These are phyloP conservation scores for Regulus satrapa DNA, from an alignment of 2,113 vertebrate species.

Conservation along the genomic window DNA sequence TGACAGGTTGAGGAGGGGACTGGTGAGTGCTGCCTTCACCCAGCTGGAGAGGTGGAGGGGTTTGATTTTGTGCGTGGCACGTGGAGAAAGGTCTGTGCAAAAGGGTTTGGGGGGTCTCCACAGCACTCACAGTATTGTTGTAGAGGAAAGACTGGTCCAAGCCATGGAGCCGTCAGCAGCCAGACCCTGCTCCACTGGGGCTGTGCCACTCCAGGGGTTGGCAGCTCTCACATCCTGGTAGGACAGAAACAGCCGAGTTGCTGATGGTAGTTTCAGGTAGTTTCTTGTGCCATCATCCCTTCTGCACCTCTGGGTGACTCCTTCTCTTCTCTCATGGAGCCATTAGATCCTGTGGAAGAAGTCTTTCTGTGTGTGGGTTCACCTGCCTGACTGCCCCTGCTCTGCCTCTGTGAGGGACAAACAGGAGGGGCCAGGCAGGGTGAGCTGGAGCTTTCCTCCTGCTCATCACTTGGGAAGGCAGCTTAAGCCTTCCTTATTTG, in stretches of 20 bases:
- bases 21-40: rapidly evolving
- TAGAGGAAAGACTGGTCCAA: neutral
- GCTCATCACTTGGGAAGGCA: neutral
- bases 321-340: neutral
- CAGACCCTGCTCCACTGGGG: neutral
- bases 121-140: rapidly evolving
- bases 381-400: neutral
- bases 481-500: neutral
- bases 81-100: neutral
- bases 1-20: neutral
- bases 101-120: neutral
- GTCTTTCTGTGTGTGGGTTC: neutral
- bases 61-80: neutral
- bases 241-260: neutral
- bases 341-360: neutral
- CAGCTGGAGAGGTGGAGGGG: neutral
- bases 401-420: neutral
- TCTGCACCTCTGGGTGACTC: neutral
- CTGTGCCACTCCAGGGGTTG: rapidly evolving
- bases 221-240: neutral
- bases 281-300: neutral
- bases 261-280: neutral
- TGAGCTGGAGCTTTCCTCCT: neutral
- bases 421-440: neutral
- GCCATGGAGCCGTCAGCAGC: neutral